Base-by-base conservation (phyloP, 2,113 vertebrate species). In the Cranoglanis bouderius region DNA sequence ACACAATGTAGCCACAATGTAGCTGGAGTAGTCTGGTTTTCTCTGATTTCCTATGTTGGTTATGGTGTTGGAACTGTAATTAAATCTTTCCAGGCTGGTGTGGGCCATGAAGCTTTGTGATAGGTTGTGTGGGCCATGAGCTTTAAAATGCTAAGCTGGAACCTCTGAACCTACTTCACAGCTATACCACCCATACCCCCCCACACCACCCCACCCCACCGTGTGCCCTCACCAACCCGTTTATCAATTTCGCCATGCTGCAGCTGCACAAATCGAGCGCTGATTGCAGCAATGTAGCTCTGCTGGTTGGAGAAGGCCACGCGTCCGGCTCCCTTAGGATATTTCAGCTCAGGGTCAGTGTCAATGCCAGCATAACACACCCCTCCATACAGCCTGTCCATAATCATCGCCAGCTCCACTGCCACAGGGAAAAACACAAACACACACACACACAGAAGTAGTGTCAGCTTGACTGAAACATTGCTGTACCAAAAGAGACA, bases 221-320 rank as follows among this genome's bases (percentile, higher is more conserved):
- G 51, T 53, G 32, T n/a, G 43, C 72, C 88, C 57, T 78, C 24
- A 92, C 97, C 97, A 94, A 99, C 98, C 98, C 98, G 97, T 97
- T 99, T 99, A 97, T 99, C 98, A 95, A 99, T 99, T 95, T 99
- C 98, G 93, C 98, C 98, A 38, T 99, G 98, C 96, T 99, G 98
- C 96, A 99, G 97, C 94, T 99, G 98, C 94, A 99, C 98, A 94
- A 99, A 99, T 96, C 98, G 97, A 94, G 98, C 98, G 88, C 98
- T 99, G 94, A 99, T 99, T 95, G 98, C 98, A 96, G 98, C 98
- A 94, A 99, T 99, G 96, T 99, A 99, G 95, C 98, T 99, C 95
- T 99, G 98, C 93, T 99, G 98, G 96, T 99, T 99, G 91, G 98
- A 99, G 93, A 99, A 99, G 0, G 98, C 98, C 88, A 99, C 98